Evolutionary conservation across 1,140 invertebrate species (phyloP), one percentile per base, ranked within the genome.

Genomic region (Pachypeltis micranthus): DNA sequence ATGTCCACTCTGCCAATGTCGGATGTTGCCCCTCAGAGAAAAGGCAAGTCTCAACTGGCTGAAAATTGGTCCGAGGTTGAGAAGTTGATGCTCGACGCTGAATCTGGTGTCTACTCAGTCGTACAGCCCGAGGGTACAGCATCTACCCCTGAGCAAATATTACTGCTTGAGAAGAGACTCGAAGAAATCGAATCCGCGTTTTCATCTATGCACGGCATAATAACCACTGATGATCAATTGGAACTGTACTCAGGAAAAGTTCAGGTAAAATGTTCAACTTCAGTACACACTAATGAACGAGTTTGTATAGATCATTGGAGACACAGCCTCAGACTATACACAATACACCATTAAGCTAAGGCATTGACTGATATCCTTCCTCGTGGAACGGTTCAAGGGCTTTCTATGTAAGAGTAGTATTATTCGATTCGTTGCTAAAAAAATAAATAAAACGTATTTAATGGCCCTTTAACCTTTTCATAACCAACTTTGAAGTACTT

Each of bases 191-290:
- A 44, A 59, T 2, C 14, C 12, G 29, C 44, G 16, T 59, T 34
- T 4, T 57, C 21, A 19, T 19, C 21, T 2, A 60, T 60, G 59
- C 59, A 44, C 34, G 59, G 59, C 12, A 81, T 89, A 0, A 83
- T 91, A 16, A 90, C 87, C 69, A 88, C 82, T 23, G 86, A 88
- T 66, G 87, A 90, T 65, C 87, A 91, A 70, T 75, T 91, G 2
- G 83, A 86, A 65, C 73, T 89, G 0, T 91, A 90, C 68, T 83
- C 90, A 23, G 86, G 90, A 72, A 76, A 87, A 58, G 73, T 91
- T 14, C 85, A 88, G 70, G 72, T 62, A 14, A 39, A 16, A 16
- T n/a, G 23, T 63, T n/a, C n/a, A n/a, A n/a, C n/a, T n/a, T n/a
- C n/a, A n/a, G n/a, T n/a, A n/a, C n/a, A n/a, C n/a, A n/a, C n/a